Conservation (phyloP, 2,113 vertebrate genomes). For the Engraulis encrasicolus region DNA sequence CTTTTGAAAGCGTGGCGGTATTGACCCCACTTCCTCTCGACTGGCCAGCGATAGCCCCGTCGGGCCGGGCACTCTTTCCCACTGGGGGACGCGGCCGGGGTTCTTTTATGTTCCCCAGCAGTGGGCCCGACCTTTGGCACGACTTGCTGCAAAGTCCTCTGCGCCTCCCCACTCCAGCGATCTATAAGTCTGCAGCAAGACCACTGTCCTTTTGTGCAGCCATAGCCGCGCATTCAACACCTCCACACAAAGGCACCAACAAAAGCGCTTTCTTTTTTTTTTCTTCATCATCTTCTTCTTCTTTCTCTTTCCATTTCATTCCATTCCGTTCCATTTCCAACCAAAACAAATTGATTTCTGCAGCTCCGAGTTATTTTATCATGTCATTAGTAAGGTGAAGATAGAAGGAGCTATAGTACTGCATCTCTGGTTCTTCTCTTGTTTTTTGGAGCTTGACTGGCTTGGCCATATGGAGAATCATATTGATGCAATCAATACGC, state of each 20-base stretch:
- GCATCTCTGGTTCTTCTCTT: background rate
- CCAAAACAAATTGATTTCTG: background rate
- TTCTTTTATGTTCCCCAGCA: constrained; percentile 75
- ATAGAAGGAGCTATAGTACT: too few relatives aligned
- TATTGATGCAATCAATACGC: constrained; percentile 47
- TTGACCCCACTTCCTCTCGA: constrained; percentile 45
- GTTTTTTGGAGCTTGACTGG: background rate
- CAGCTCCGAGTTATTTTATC: background rate
- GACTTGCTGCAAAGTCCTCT: constrained; percentile 58
- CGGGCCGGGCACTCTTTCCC: constrained; percentile 65
- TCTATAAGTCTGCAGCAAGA: constrained; percentile 60
- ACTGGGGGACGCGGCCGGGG: constrained; percentile 49
- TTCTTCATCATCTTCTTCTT: background rate
- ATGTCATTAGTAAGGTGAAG: constrained; percentile 2
- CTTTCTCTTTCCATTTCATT: background rate
- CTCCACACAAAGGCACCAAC: constrained; percentile 13
- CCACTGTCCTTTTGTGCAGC: constrained; percentile 30
- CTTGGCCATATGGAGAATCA: constrained; percentile 14
- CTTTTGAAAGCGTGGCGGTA: constrained; percentile 50
- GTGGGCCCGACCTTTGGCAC: constrained; percentile 65
- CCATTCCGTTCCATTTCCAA: background rate
- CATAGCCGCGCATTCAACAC: constrained; percentile 40
- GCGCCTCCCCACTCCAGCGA: constrained; percentile 63
- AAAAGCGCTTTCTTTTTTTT: background rate
- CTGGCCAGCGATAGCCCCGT: constrained; percentile 39